phyloP scores from a whole-genome alignment of 1,140 invertebrate species.

The Panulirus ornatus region DNA sequence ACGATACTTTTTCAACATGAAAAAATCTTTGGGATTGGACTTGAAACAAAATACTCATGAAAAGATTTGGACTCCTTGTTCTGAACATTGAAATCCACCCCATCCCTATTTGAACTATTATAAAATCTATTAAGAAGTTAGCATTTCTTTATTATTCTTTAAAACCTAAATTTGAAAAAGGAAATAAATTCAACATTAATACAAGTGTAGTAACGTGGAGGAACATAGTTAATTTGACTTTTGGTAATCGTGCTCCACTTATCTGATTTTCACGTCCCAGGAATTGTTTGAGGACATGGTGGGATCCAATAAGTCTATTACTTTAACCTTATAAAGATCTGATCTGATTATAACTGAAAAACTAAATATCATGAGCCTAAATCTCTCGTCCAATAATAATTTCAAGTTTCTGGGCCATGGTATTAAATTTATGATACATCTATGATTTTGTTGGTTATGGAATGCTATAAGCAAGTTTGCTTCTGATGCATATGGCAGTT shows the following conservation, averaged over 20 bases:
- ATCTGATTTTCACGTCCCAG: not conserved
- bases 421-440: slow-evolving; percentile 51
- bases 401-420: slow-evolving; percentile 29
- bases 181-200: no score
- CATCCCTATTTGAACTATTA: not conserved
- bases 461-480: slow-evolving; percentile 58
- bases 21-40: not conserved
- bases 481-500: slow-evolving; percentile 55
- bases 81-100: not conserved
- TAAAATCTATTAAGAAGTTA: not conserved
- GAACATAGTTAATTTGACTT: no score
- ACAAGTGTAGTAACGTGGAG: no score
- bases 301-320: not conserved
- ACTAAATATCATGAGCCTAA: slow-evolving; percentile 25
- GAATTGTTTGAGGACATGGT: not conserved
- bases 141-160: no score
- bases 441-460: slow-evolving; percentile 54
- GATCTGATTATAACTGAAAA: slow-evolving; percentile 33
- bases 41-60: not conserved
- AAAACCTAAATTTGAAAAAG: not conserved
- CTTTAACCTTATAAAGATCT: not conserved
- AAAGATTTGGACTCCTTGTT: not conserved
- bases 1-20: not conserved
- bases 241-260: not conserved
- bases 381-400: slow-evolving; percentile 35